Base-by-base conservation (phyloP, 2,888 invertebrate genomes). In the Phorcus lineatus region DNA sequence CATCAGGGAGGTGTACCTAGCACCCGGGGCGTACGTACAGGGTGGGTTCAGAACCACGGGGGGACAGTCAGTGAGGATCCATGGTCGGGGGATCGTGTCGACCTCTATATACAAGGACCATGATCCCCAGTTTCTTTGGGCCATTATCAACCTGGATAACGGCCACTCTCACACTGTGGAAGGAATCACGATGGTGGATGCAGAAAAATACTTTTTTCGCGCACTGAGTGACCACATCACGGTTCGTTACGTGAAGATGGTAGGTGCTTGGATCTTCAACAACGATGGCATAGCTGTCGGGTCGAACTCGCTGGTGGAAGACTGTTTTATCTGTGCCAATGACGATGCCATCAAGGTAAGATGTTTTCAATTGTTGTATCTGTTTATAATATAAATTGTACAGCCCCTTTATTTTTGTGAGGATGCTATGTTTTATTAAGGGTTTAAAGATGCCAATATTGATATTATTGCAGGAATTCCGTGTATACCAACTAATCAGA, bases 261-360 rank as follows among this genome's bases (percentile, higher is more conserved):
- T 83, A 19, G 81, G 70, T 4, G 62, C 81, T 22, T 83, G 83
- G 83, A 54, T 77, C 17, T 79, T 16, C 40, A 79, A 81, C 53
- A 54, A 78, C 16, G 82, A 81, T 53, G 80, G 82, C 19, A 52
- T 82, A 9, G 57, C 31, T 11, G 19, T 79, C 0, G 82, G 82
- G 11, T 22, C 31, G 31, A 47, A 80, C 40, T 78, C 78, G 11
- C 31, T 80, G 31, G 82, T 80, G 2, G 78, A 78, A n/a, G 78
- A 82, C 47, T 55, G 36, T 16, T 82, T 82, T 36, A 75, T 80
- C 16, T 62, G 31, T 47, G 82, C 78, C 2, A 82, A 82, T 62
- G 82, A 80, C 24, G 82, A 82, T 40, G 31, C 80, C 16, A 77
- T 82, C n/a, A 82, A 81, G 79, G 79, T 81, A 22, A 19, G 28